These are phyloP conservation scores for Ammodramus savannarum DNA, from an alignment of 2,113 vertebrate genomes.

Conservation along the genomic window DNA sequence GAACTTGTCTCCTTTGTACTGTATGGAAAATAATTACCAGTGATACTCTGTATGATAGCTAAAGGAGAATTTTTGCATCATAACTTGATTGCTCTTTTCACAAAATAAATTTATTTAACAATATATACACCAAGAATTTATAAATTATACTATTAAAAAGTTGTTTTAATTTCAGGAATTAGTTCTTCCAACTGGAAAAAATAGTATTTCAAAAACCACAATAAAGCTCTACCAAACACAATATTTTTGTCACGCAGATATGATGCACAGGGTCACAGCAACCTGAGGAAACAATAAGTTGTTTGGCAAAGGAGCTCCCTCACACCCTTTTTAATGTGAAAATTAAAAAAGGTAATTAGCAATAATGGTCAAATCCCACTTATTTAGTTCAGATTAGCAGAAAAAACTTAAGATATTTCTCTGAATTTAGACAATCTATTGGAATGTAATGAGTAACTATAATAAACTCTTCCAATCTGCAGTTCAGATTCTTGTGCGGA, in stretches of 20 bases:
- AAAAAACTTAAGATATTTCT: background rate
- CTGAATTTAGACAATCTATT: background rate
- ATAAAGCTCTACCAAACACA: background rate
- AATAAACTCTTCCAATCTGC: background rate
- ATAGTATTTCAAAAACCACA: background rate
- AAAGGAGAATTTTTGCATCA: background rate
- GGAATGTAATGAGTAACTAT: background rate
- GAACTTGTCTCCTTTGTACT: background rate
- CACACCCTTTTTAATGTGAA: background rate
- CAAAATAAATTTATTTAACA: background rate
- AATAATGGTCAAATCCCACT: background rate
- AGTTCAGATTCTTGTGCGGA: background rate
- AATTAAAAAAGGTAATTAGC: background rate
- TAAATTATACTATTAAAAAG: background rate
- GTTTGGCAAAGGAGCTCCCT: background rate
- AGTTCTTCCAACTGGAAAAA: background rate
- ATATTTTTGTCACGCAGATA: background rate
- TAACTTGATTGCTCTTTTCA: background rate
- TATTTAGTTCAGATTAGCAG: background rate
- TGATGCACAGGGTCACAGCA: background rate
- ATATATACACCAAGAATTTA: background rate
- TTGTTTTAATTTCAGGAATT: background rate
- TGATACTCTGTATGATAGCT: background rate
- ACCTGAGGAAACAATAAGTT: background rate
- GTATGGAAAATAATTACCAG: background rate